Evolutionary conservation across 1,140 invertebrate species (phyloP).

Genomic region (Heterodera schachtii): DNA sequence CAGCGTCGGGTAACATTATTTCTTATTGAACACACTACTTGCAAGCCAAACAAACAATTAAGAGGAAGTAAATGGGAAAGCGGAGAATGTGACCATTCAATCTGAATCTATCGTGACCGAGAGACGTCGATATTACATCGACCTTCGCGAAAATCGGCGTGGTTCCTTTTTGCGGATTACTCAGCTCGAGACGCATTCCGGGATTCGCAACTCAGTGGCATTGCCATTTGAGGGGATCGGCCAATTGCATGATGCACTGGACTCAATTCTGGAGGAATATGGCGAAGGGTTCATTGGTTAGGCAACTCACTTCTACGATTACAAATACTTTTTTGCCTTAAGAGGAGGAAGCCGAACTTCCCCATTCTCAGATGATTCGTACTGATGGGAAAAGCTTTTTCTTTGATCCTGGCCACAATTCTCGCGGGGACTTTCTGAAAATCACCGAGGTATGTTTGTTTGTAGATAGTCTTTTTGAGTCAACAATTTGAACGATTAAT

Average conservation of each 20-base stretch:
- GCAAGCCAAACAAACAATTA: not conserved
- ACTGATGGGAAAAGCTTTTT: conserved; percentile 50
- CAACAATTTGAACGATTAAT: not conserved
- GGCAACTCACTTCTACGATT: not conserved
- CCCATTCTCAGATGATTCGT: conserved; percentile 36
- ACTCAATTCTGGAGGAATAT: conserved; percentile 41
- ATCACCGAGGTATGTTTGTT: conserved; percentile 41
- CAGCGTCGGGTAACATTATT: not conserved
- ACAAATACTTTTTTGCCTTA: not conserved
- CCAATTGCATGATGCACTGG: conserved; percentile 39
- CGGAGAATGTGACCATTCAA: conserved; percentile 13
- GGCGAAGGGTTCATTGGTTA: conserved; percentile 40
- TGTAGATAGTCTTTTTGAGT: not conserved
- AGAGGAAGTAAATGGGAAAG: conserved; percentile 30
- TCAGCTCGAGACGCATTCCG: conserved; percentile 40
- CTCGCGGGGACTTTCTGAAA: conserved; percentile 50
- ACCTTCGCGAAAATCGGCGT: conserved; percentile 41
- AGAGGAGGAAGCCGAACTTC: conserved; percentile 35
- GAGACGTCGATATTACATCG: conserved; percentile 49
- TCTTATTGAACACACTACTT: not conserved
- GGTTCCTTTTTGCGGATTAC: conserved; percentile 47
- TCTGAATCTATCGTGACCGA: conserved; percentile 34
- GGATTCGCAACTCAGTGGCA: conserved; percentile 38
- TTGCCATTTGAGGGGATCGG: conserved; percentile 38
- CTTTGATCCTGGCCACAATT: conserved; percentile 46